These are phyloP conservation scores for Melanostigma gelatinosum DNA, from an alignment of 2,113 vertebrate genomes.

Conservation along the genomic window DNA sequence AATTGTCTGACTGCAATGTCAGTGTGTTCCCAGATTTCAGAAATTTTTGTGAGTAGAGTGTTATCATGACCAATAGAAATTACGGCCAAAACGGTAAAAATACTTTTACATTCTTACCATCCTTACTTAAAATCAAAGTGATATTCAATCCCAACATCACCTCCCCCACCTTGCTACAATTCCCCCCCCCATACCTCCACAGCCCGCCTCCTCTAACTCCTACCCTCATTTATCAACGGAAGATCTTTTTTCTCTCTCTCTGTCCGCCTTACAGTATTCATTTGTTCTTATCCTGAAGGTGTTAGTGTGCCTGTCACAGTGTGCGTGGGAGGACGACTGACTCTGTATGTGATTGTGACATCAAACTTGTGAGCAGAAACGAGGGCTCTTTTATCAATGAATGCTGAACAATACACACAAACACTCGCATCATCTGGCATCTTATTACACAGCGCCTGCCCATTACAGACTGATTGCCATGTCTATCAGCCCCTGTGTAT, in stretches of 20 bases:
- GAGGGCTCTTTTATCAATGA: slow-evolving; percentile 69
- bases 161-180: slow-evolving; percentile 16
- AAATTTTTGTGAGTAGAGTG: background rate
- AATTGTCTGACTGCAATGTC: background rate
- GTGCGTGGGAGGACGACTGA: slow-evolving; percentile 64
- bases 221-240: slow-evolving; percentile 67
- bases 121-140: slow-evolving; percentile 30
- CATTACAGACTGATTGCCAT: slow-evolving; percentile 34
- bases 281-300: slow-evolving; percentile 35
- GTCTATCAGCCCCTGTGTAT: slow-evolving; percentile 42
- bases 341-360: slow-evolving; percentile 51
- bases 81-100: slow-evolving; percentile 11
- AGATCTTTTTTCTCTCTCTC: slow-evolving; percentile 17
- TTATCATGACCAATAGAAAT: background rate
- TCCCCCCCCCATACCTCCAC: slow-evolving; percentile 22
- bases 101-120: slow-evolving; percentile 25
- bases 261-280: slow-evolving; percentile 27
- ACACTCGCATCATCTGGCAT: slow-evolving; percentile 3
- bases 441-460: slow-evolving; percentile 26
- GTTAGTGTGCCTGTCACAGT: slow-evolving; percentile 61
- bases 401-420: slow-evolving; percentile 11
- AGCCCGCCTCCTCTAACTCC: slow-evolving; percentile 44
- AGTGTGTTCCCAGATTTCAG: background rate
- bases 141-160: slow-evolving; percentile 47
- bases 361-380: slow-evolving; percentile 50